A percentile compares a stretch with the other conserved stretches of the same genome.
These are phyloP conservation scores for Priapulus caudatus DNA, from an alignment of 2,888 invertebrate genomes.

Conservation along the genomic window DNA sequence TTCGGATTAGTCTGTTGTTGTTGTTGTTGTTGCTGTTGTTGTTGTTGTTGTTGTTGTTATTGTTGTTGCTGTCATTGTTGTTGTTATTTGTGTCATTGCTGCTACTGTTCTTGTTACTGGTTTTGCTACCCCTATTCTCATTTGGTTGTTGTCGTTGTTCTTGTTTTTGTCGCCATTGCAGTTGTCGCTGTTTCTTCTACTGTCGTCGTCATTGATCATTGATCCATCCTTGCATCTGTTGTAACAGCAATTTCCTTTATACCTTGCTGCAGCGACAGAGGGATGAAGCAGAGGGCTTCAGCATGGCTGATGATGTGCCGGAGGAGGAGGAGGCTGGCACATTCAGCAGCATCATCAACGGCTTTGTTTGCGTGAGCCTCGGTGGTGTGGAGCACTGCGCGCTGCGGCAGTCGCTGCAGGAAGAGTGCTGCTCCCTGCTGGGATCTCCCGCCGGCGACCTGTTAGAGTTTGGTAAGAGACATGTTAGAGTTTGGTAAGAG, in stretches of 20 bases:
- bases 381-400: constrained; percentile 3
- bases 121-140: neutral
- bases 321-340: too few species aligned
- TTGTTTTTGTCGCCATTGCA: neutral
- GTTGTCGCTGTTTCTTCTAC: neutral
- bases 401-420: neutral
- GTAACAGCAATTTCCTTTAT: too few species aligned
- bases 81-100: neutral
- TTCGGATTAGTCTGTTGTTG: neutral
- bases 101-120: neutral
- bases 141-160: neutral
- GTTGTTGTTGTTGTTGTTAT: constrained; percentile 1
- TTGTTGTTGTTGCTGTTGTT: constrained; percentile 3
- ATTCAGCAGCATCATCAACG: neutral
- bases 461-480: too few species aligned
- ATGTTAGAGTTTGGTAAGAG: too few species aligned
- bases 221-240: too few species aligned
- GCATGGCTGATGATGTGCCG: neutral
- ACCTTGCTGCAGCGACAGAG: too few species aligned
- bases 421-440: too few species aligned
- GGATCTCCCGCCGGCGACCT: too few species aligned
- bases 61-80: constrained; percentile 3
- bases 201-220: too few species aligned
- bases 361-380: constrained; percentile 1
- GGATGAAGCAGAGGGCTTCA: neutral